Percentiles rank a stretch among this genome's conserved stretches.
Conservation (phyloP, 2,888 invertebrate genomes). For the Cremastinae sp. region DNA sequence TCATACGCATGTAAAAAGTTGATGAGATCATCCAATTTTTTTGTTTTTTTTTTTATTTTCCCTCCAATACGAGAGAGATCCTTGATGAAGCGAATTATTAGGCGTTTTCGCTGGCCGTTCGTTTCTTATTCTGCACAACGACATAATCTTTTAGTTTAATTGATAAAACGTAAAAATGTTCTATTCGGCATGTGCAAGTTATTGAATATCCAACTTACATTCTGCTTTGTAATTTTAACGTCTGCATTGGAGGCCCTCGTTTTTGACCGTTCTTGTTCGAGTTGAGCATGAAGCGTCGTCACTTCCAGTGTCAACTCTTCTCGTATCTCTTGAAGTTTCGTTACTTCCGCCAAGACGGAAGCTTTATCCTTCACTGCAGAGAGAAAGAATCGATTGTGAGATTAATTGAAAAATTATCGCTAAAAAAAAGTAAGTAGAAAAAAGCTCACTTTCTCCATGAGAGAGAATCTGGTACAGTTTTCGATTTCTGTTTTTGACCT, state of each 20-base stretch:
- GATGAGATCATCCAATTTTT: conserved; percentile 50
- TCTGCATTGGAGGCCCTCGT: conserved; percentile 82
- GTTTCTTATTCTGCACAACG: conserved; percentile 75
- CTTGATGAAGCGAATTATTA: conserved; percentile 58
- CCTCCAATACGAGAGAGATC: background rate
- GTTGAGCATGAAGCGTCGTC: conserved; percentile 84
- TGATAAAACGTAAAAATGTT: background rate
- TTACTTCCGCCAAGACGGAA: conserved; percentile 87
- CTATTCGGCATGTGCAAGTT: background rate
- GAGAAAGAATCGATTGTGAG: conserved; percentile 8
- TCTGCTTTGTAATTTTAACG: conserved; percentile 78
- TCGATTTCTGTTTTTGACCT: conserved; percentile 87
- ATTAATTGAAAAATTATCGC: no score
- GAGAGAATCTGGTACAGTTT: conserved; percentile 87
- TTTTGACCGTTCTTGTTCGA: conserved; percentile 90
- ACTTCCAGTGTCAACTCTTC: conserved; percentile 88
- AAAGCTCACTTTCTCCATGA: conserved; percentile 87
- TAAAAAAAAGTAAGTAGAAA: no score
- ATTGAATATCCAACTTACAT: conserved; percentile 66
- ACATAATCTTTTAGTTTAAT: background rate
- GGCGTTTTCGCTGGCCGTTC: conserved; percentile 75
- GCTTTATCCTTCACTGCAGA: conserved; percentile 91
- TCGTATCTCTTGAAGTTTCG: conserved; percentile 86
- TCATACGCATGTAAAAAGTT: conserved; percentile 32
- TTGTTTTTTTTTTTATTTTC: conserved; percentile 15